Evolutionary conservation across 2,797 vertebrate genomes (phyloP).

Genomic region (Muscicapa comitata): DNA sequence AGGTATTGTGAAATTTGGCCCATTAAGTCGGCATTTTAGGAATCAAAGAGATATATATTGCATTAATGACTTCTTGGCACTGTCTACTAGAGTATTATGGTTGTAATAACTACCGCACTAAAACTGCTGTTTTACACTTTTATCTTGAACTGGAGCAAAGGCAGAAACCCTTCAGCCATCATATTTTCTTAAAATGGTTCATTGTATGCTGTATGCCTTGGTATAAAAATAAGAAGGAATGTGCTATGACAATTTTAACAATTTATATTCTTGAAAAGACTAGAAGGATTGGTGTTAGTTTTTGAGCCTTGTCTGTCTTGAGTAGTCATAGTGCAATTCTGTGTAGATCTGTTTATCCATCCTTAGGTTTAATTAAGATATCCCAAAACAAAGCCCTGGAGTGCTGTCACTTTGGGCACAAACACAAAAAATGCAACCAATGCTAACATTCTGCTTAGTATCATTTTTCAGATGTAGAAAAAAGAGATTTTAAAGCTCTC

Average conservation of each 20-base stretch:
- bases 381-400: conserved; percentile 68
- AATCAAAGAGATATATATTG: conserved; percentile 46
- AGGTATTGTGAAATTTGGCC: conserved; percentile 52
- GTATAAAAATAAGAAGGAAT: conserved; percentile 42
- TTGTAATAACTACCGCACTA: conserved; percentile 70
- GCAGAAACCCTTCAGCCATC: conserved; percentile 13
- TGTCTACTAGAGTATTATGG: conserved; percentile 52
- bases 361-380: conserved; percentile 69
- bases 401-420: conserved; percentile 66
- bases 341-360: conserved; percentile 61
- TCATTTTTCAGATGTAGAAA: conserved; percentile 18
- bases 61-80: conserved; percentile 73
- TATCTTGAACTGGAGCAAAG: conserved; percentile 53
- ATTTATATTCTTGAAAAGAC: conserved; percentile 49
- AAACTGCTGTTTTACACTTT: conserved; percentile 60
- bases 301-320: conserved; percentile 53
- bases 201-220: not conserved
- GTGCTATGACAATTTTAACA: not conserved
- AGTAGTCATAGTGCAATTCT: conserved; percentile 45
- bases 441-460: conserved; percentile 50
- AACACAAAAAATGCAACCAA: conserved; percentile 54
- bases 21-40: conserved; percentile 61
- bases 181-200: conserved; percentile 50
- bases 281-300: conserved; percentile 19
- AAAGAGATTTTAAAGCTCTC: conserved; percentile 13